Conservation (phyloP, 2,113 vertebrate genomes). For the Cyphomyrus plagiostoma region DNA sequence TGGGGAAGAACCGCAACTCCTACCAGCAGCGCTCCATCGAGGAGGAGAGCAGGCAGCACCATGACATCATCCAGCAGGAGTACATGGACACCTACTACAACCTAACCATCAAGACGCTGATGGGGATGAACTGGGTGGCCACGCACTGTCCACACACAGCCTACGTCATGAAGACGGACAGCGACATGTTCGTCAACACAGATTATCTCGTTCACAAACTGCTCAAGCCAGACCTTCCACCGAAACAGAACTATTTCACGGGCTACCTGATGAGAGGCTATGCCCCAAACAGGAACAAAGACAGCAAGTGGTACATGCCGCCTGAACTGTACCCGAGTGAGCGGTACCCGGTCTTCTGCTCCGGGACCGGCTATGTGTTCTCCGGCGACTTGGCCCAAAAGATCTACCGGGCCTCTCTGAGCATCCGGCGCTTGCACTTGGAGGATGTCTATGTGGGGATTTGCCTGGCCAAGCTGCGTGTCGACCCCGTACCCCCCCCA, state of each 20-base stretch:
- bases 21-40: conserved; percentile 69
- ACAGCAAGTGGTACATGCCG: conserved; percentile 97
- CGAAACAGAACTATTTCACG: conserved; percentile 80
- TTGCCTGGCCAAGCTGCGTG: conserved; percentile 80
- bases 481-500: conserved; percentile 81
- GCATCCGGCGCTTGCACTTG: conserved; percentile 76
- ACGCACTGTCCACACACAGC: conserved; percentile 71
- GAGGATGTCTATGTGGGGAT: conserved; percentile 94
- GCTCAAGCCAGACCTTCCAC: conserved; percentile 72
- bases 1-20: conserved; percentile 60
- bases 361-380: conserved; percentile 93
- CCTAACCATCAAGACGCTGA: conserved; percentile 90
- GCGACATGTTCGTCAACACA: conserved; percentile 95
- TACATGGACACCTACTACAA: conserved; percentile 91
- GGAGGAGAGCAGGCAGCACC: conserved; percentile 77
- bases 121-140: conserved; percentile 97
- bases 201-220: conserved; percentile 89
- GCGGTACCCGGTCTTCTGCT: conserved; percentile 91
- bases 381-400: conserved; percentile 85
- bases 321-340: conserved; percentile 78
- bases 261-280: conserved; percentile 87
- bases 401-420: conserved; percentile 78
- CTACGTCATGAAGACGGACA: conserved; percentile 97
- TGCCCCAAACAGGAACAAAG: conserved; percentile 83
- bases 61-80: conserved; percentile 89